A percentile compares a stretch with the other conserved stretches of the same genome.
These are phyloP conservation scores for Oligia strigilis DNA, from an alignment of 2,888 invertebrate species.

Conservation along the genomic window DNA sequence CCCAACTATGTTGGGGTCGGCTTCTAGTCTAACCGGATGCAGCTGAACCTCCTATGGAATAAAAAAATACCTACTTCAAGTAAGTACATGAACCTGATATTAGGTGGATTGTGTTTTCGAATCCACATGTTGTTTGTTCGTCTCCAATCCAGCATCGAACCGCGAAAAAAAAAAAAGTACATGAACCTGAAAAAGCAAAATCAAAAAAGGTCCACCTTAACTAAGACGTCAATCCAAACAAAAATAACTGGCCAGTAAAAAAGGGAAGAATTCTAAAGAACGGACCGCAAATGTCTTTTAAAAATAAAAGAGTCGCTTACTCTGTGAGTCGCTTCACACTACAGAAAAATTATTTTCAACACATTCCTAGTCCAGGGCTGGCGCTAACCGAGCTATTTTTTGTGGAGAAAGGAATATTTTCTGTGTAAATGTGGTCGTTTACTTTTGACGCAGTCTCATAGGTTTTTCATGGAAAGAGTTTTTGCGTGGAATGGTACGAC, in stretches of 20 bases:
- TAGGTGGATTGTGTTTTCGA: no score
- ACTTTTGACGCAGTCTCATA: neutral
- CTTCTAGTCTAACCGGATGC: no score
- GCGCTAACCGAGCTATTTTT: constrained; percentile 21
- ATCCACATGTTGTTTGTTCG: no score
- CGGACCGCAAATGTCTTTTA: constrained; percentile 60
- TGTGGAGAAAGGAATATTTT: constrained; percentile 1
- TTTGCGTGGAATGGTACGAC: neutral
- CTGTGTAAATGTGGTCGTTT: neutral
- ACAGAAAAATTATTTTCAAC: constrained; percentile 73
- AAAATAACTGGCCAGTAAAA: constrained; percentile 58
- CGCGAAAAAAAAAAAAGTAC: no score
- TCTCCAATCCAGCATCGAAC: no score
- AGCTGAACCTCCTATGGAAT: neutral
- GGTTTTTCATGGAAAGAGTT: neutral
- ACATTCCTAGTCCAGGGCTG: constrained; percentile 71
- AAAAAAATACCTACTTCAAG: neutral
- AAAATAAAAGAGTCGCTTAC: constrained; percentile 62
- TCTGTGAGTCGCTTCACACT: constrained; percentile 63
- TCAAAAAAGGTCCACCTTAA: neutral
- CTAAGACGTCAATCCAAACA: constrained; percentile 40
- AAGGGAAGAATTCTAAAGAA: constrained; percentile 62
- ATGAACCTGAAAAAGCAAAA: no score
- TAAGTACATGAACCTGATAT: no score
- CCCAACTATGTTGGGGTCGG: no score